Percentiles rank a stretch among this genome's conserved stretches.
phyloP scores from a whole-genome alignment of 2,797 vertebrate genomes.

The Chelon auratus region DNA sequence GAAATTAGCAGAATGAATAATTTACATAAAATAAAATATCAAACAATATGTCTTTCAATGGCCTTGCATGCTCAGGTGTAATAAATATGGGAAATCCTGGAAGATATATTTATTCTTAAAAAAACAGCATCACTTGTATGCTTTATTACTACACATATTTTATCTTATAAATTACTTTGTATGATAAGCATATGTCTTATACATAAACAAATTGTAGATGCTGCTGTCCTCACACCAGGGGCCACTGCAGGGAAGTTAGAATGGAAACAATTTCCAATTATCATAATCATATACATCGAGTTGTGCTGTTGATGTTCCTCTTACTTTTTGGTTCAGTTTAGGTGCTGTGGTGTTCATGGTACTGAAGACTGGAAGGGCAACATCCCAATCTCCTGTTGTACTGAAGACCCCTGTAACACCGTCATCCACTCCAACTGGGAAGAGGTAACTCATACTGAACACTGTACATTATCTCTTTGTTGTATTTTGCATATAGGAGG shows the following conservation, averaged over 20 bases:
- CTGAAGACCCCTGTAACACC: conserved; percentile 59
- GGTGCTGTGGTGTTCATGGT: conserved; percentile 76
- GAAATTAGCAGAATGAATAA: too few species aligned
- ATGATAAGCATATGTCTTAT: not conserved
- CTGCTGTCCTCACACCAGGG: not conserved
- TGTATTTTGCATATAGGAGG: not conserved
- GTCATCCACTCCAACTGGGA: conserved; percentile 48
- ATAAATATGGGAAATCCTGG: not conserved
- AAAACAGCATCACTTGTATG: not conserved
- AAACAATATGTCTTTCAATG: not conserved
- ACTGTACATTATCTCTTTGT: not conserved
- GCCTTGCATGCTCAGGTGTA: not conserved
- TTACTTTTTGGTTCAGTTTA: conserved; percentile 62
- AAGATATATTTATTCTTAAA: too few species aligned
- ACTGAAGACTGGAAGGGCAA: conserved; percentile 68
- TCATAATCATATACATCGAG: too few species aligned
- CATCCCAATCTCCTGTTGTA: conserved; percentile 74
- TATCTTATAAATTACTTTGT: not conserved
- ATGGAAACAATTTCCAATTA: not conserved
- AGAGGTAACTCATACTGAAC: conserved; percentile 58
- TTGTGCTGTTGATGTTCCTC: not conserved
- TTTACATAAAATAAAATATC: too few species aligned
- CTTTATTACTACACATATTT: not conserved
- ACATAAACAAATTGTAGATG: not conserved
- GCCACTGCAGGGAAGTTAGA: not conserved